phyloP scores from a whole-genome alignment of 1,140 invertebrate genomes.

The Drosophila teissieri region DNA sequence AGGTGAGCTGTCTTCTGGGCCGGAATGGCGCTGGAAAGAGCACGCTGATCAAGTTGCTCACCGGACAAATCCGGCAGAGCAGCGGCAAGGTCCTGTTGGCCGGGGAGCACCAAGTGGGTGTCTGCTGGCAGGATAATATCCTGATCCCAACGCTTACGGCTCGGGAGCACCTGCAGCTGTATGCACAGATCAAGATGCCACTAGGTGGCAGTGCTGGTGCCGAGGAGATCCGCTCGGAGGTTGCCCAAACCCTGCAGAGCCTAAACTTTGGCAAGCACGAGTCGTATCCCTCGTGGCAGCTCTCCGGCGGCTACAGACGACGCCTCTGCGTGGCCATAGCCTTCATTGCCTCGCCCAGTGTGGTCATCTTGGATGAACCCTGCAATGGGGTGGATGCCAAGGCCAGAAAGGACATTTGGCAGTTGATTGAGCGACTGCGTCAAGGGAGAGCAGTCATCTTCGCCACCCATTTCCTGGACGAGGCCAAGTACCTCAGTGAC shows the following conservation, averaged over 20 bases:
- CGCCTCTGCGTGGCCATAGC: constrained; percentile 88
- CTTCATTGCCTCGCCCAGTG: constrained; percentile 88
- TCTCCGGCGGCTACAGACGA: constrained; percentile 88
- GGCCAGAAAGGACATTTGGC: constrained; percentile 90
- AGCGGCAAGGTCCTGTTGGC: constrained; percentile 86
- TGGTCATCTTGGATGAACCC: constrained; percentile 94
- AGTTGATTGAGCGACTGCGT: constrained; percentile 88
- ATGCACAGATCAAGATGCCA: constrained; percentile 86
- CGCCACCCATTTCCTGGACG: constrained; percentile 90
- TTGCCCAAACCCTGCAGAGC: constrained; percentile 86
- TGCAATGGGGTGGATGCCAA: constrained; percentile 93
- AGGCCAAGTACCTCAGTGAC: constrained; percentile 89
- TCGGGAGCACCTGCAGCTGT: constrained; percentile 91
- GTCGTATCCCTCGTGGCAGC: constrained; percentile 85
- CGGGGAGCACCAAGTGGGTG: constrained; percentile 87
- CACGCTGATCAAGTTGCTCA: constrained; percentile 90
- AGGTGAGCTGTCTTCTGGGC: constrained; percentile 91
- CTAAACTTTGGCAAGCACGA: constrained; percentile 86
- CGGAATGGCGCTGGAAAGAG: constrained; percentile 95
- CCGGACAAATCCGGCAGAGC: constrained; percentile 87
- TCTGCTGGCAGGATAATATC: constrained; percentile 94
- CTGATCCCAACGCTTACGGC: constrained; percentile 92
- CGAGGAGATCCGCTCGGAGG: constrained; percentile 37
- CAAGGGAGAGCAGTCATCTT: constrained; percentile 89
- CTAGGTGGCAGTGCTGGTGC: constrained; percentile 10